Evolutionary conservation across 2,113 vertebrate genomes (phyloP).

Genomic region (Synchiropus splendidus): DNA sequence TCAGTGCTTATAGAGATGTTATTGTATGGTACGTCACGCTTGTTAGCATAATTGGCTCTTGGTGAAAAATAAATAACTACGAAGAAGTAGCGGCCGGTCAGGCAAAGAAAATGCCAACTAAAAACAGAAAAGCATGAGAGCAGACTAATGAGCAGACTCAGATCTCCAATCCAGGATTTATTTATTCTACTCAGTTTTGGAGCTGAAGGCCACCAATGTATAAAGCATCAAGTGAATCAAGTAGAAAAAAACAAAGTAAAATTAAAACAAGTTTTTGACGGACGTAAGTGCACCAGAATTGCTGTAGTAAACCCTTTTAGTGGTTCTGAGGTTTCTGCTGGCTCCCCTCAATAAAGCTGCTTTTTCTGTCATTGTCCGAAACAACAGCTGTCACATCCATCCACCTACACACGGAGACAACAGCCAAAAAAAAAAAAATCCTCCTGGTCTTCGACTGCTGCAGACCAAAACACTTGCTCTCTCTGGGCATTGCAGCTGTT

Average conservation of each 20-base stretch:
- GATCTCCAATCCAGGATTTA: constrained; percentile 10
- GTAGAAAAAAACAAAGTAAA: constrained; percentile 6
- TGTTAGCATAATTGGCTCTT: no score
- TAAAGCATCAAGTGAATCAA: not conserved
- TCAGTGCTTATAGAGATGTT: no score
- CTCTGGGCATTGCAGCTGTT: constrained; percentile 31
- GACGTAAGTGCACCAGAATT: constrained; percentile 6
- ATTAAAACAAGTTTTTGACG: constrained; percentile 11
- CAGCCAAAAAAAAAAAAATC: constrained; percentile 27
- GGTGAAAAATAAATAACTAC: no score
- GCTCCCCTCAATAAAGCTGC: constrained; percentile 14
- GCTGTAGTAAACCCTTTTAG: no score
- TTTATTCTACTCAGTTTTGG: constrained; percentile 20
- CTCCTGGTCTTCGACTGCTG: constrained; percentile 23
- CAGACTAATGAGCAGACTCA: constrained; percentile 30
- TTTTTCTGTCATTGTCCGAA: constrained; percentile 43
- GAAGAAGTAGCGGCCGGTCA: no score
- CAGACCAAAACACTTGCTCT: constrained; percentile 20
- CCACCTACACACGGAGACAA: constrained; percentile 43
- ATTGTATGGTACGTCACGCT: no score
- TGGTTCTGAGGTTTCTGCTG: constrained; percentile 1
- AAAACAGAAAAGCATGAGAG: constrained; percentile 10
- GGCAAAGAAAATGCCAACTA: no score
- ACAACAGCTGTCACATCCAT: constrained; percentile 52
- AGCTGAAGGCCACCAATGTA: constrained; percentile 24